phyloP scores from a whole-genome alignment of 1,140 invertebrate genomes.

The Drosophila paulistorum region DNA sequence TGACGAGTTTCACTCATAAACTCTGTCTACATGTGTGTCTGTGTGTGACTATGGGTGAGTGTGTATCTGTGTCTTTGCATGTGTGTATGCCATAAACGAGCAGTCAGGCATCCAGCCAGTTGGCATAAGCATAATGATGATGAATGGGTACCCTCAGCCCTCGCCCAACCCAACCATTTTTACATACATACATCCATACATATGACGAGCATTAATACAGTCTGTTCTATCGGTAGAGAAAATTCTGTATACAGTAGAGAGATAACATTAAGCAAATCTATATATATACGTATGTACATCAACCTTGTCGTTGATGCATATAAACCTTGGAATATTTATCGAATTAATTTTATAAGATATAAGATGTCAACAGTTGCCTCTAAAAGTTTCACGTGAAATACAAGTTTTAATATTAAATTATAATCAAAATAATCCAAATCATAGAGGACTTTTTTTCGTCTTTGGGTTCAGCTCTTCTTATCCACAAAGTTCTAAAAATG shows the following conservation, averaged over 20 bases:
- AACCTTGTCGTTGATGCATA: no score
- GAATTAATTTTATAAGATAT: no score
- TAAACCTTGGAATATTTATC: no score
- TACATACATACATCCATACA: conserved; percentile 22
- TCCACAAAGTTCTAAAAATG: no score
- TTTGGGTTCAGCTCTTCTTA: no score
- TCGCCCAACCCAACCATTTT: background rate
- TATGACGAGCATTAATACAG: conserved; percentile 60
- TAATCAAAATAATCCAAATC: no score
- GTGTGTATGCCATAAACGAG: conserved; percentile 37
- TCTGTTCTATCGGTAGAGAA: conserved; percentile 32
- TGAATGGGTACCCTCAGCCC: conserved; percentile 34
- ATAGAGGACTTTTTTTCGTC: no score
- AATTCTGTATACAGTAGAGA: conserved; percentile 16
- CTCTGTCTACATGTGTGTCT: conserved; percentile 10
- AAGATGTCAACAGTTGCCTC: no score
- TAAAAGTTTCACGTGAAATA: no score
- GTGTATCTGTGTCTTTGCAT: background rate
- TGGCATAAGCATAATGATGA: conserved; percentile 60
- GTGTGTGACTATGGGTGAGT: conserved; percentile 1
- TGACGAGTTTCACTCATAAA: conserved; percentile 57
- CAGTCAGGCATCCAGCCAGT: conserved; percentile 39
- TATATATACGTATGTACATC: background rate
- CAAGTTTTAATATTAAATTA: no score
- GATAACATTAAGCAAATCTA: background rate